Evolutionary conservation across 2,888 invertebrate species (phyloP).

Genomic region (Keiferia lycopersicella): DNA sequence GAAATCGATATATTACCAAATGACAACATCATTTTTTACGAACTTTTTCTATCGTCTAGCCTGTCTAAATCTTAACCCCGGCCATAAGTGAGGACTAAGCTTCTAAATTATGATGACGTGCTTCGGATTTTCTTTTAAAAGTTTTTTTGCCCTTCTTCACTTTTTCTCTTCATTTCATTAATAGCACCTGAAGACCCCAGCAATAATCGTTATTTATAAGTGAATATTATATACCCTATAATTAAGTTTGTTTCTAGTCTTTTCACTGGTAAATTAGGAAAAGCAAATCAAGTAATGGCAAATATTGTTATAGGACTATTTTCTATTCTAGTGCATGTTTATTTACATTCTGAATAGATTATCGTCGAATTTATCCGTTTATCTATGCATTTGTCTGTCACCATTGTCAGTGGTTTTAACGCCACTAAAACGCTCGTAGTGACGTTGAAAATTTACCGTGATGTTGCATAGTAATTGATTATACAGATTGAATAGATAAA

Average conservation of each 20-base stretch:
- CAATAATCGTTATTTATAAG: no score
- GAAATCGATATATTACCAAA: slow-evolving; percentile 47
- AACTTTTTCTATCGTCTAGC: slow-evolving; percentile 17
- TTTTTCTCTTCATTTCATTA: no score
- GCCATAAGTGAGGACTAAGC: neutral
- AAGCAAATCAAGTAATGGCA: no score
- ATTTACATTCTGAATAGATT: neutral
- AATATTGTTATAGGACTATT: no score
- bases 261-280: no score
- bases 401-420: slow-evolving; percentile 2
- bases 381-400: neutral
- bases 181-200: no score
- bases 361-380: neutral
- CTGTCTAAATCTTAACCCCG: neutral
- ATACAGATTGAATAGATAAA: slow-evolving; percentile 39
- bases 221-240: no score
- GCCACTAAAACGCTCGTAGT: slow-evolving; percentile 11
- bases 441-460: slow-evolving; percentile 37
- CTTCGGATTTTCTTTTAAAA: neutral
- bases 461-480: slow-evolving; percentile 38
- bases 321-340: neutral
- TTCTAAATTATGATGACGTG: neutral
- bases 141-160: no score
- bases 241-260: no score
- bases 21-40: slow-evolving; percentile 40